Percentiles rank a stretch among this genome's conserved stretches.
phyloP scores from a whole-genome alignment of 2,797 vertebrate genomes.

The Gastrophryne carolinensis region DNA sequence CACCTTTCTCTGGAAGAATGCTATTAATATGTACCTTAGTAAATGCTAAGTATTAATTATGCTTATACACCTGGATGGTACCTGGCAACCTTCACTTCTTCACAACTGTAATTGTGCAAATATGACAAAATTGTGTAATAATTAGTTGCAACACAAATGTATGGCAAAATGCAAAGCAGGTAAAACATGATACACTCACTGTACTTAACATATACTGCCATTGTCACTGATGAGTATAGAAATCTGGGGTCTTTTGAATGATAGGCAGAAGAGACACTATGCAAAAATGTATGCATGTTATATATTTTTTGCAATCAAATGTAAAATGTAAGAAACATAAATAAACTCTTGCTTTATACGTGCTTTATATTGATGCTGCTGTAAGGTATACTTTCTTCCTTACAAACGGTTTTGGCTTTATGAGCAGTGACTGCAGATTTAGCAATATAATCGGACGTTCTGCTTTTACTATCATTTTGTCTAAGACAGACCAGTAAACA shows the following conservation, averaged over 20 bases:
- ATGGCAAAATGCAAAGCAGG: no score
- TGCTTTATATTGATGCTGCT: background rate
- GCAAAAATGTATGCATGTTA: background rate
- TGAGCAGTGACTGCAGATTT: slow-evolving; percentile 76
- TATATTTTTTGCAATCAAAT: background rate
- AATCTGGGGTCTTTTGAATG: slow-evolving; percentile 30
- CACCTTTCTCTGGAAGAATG: no score
- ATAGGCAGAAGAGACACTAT: slow-evolving; percentile 13
- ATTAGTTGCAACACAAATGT: no score
- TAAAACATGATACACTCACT: no score
- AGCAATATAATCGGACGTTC: slow-evolving; percentile 78
- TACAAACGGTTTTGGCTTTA: slow-evolving; percentile 71
- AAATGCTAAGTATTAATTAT: no score
- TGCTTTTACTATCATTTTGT: slow-evolving; percentile 77
- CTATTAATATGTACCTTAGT: no score
- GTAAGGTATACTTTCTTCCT: slow-evolving; percentile 53
- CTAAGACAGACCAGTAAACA: slow-evolving; percentile 87
- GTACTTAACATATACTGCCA: no score
- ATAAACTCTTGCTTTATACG: background rate
- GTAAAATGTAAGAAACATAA: background rate
- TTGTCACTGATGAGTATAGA: no score
- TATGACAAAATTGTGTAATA: no score
- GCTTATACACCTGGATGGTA: no score
- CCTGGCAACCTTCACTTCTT: no score
- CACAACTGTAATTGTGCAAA: no score